phyloP scores from a whole-genome alignment of 2,113 vertebrate species.

The Protobothrops flavoviridis region DNA sequence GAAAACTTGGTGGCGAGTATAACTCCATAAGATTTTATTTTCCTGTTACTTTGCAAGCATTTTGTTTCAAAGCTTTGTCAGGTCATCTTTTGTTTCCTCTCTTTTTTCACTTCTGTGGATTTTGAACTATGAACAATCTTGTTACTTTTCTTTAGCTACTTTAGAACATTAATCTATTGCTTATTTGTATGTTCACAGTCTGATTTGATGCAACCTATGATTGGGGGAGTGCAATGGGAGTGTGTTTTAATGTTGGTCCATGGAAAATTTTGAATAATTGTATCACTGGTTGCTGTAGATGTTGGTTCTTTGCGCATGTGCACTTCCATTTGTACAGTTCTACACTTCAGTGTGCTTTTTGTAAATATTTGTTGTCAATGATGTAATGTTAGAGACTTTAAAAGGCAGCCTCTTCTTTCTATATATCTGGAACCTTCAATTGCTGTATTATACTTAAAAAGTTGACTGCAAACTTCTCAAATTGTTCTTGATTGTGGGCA shows the following conservation, averaged over 20 bases:
- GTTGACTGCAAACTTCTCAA: conserved; percentile 58
- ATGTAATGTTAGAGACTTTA: conserved; percentile 51
- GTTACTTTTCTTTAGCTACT: conserved; percentile 29
- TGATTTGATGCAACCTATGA: conserved; percentile 32
- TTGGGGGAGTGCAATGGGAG: conserved; percentile 33
- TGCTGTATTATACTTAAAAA: conserved; percentile 60
- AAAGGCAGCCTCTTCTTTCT: conserved; percentile 54
- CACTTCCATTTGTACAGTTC: conserved; percentile 51
- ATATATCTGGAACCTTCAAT: conserved; percentile 62
- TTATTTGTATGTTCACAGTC: conserved; percentile 34
- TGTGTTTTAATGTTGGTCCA: conserved; percentile 25
- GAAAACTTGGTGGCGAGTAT: conserved; percentile 8
- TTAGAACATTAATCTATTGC: conserved; percentile 24
- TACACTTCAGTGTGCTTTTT: conserved; percentile 59
- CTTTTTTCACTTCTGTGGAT: conserved; percentile 20
- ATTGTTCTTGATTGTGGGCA: conserved; percentile 55
- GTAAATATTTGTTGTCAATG: conserved; percentile 63
- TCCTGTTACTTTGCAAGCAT: conserved; percentile 25
- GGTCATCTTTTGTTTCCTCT: conserved; percentile 12
- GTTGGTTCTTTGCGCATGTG: conserved; percentile 58
- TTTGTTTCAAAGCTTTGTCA: conserved; percentile 10
- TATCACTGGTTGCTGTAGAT: conserved; percentile 40
- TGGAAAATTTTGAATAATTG: conserved; percentile 33
- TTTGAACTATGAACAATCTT: not conserved
- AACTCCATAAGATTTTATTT: not conserved